phyloP scores from a whole-genome alignment of 2,113 vertebrate genomes.

The Atractosteus spatula region DNA sequence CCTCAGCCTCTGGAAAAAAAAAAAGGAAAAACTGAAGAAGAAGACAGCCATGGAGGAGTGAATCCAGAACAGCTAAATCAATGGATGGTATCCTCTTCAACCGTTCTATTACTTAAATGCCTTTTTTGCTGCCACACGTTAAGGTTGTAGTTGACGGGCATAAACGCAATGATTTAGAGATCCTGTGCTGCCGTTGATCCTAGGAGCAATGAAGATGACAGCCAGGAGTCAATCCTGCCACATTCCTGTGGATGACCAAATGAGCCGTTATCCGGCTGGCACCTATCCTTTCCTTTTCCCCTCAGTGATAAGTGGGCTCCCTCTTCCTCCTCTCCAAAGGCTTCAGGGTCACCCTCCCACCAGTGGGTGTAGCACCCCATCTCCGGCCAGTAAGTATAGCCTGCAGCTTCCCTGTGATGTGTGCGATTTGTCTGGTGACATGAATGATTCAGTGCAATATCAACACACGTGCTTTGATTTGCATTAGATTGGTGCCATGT shows the following conservation, averaged over 20 bases:
- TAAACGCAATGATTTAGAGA: slow-evolving; percentile 26
- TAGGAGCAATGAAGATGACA: slow-evolving; percentile 78
- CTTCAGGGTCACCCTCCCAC: slow-evolving; percentile 74
- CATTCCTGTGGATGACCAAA: slow-evolving; percentile 80
- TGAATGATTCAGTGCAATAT: too few relatives aligned
- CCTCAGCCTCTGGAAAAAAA: slow-evolving; percentile 1
- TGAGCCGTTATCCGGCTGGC: slow-evolving; percentile 81
- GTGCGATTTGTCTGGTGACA: too few relatives aligned
- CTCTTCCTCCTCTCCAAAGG: slow-evolving; percentile 75
- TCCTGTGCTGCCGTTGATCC: slow-evolving; percentile 6
- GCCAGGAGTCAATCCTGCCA: slow-evolving; percentile 76
- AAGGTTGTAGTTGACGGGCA: neutral
- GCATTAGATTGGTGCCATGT: too few relatives aligned
- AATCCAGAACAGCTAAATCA: neutral
- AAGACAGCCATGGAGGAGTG: neutral
- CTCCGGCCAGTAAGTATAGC: slow-evolving; percentile 83
- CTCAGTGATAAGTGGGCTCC: slow-evolving; percentile 83
- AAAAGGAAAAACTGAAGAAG: neutral
- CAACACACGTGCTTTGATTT: too few relatives aligned
- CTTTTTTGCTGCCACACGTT: neutral
- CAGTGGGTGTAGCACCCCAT: slow-evolving; percentile 80
- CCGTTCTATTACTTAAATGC: neutral
- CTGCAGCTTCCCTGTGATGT: neutral
- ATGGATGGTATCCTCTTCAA: neutral
- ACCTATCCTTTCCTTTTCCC: slow-evolving; percentile 88